phyloP scores from a whole-genome alignment of 2,888 invertebrate species.

The Troides helena region DNA sequence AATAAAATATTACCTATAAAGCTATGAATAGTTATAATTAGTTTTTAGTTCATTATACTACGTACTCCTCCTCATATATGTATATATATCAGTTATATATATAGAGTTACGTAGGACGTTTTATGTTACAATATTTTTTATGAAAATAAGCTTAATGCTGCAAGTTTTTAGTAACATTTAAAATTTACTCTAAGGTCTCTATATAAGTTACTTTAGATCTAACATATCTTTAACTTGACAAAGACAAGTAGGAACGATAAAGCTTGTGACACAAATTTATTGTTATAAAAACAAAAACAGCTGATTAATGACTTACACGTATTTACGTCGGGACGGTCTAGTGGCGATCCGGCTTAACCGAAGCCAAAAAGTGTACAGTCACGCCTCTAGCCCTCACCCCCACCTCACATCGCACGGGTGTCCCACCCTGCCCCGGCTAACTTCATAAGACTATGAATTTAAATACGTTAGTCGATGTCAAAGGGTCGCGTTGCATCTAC shows the following conservation, averaged over 20 bases:
- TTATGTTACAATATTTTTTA: too few relatives aligned
- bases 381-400: conserved; percentile 56
- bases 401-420: conserved; percentile 32
- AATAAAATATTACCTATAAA: too few relatives aligned
- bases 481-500: conserved; percentile 69
- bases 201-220: too few relatives aligned
- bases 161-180: too few relatives aligned
- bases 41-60: too few relatives aligned
- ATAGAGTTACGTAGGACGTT: too few relatives aligned
- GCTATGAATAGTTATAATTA: too few relatives aligned
- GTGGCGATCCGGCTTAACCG: conserved; percentile 76
- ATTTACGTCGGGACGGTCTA: conserved; percentile 37
- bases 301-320: conserved; percentile 27
- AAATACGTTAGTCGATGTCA: conserved; percentile 79
- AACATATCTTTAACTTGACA: too few relatives aligned
- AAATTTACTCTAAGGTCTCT: too few relatives aligned
- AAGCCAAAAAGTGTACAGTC: conserved; percentile 80
- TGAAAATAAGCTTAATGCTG: too few relatives aligned
- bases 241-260: not conserved
- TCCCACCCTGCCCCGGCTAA: conserved; percentile 57
- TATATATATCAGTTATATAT: too few relatives aligned
- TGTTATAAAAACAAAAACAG: not conserved
- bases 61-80: too few relatives aligned
- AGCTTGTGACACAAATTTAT: not conserved
- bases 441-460: conserved; percentile 81